Base-by-base conservation (phyloP, 2,113 vertebrate genomes). In the Neolamprologus caudopunctatus region DNA sequence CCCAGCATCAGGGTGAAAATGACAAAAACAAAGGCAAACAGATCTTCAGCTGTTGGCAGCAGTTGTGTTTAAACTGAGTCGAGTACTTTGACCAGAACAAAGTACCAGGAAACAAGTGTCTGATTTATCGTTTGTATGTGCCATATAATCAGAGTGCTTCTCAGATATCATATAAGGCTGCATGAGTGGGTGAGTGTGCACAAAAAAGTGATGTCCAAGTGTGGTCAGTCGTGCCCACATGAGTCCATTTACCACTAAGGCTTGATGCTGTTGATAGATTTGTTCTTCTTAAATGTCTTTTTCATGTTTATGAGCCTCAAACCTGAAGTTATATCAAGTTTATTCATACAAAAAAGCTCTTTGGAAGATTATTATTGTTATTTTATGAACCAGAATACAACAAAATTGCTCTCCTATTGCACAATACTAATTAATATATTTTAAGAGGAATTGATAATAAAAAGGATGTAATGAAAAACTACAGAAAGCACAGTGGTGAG, bases 131-230 rank as follows among this genome's bases (percentile, higher is more conserved):
- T 35, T 63, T 0, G 58, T 12, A 33, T 11, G 58, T n/a, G 17
- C 28, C 58, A 63, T 33, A 63, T 33, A 35, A 17, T 31, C 14
- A 63, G 0, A 19, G 14, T 35, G 31, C 31, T 63, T 33, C 58
- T 19, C 3, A 1, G 31, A 63, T 35, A 63, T 35, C 58, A 35
- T n/a, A 63, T 3, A 7, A 7, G 31, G 58, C 2, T 35, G 4
- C 16, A 11, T 35, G 31, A 63, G 2, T 0, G 14, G 0, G 53
- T 54, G 51, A 54, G 26, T 35, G 58, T 63, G 58, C 0, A 0
- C 4, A 63, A 1, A 61, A 35, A 63, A 0, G 57, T 33, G 26
- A 2, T 61, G 8, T 0, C 5, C 51, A 53, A 53, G 51, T 53
- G 51, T 54, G 51, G 51, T 54, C 51, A 54, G 9, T 54, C 9